These are phyloP conservation scores for Varanus komodoensis DNA, from an alignment of 2,113 vertebrate species.

Conservation along the genomic window DNA sequence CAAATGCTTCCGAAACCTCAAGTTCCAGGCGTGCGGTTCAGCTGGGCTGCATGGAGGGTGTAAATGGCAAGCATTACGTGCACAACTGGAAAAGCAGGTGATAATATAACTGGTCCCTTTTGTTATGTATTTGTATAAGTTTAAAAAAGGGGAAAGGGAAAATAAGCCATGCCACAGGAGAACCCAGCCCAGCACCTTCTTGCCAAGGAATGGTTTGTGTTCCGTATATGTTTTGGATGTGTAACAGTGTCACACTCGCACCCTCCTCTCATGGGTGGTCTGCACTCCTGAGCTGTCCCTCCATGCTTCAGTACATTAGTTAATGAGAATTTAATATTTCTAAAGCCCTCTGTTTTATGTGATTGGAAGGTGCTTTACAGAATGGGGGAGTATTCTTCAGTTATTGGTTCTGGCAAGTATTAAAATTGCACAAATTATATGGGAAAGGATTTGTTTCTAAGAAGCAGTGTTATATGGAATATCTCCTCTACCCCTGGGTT, in stretches of 20 bases:
- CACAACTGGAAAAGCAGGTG: not conserved
- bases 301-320: conserved; percentile 58
- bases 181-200: not conserved
- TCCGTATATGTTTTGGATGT: conserved; percentile 7
- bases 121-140: conserved; percentile 31
- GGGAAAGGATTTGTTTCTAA: conserved; percentile 28
- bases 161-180: not conserved
- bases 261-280: conserved; percentile 58
- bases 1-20: not conserved
- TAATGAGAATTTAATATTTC: conserved; percentile 64
- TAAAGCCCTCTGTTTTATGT: conserved; percentile 59
- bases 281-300: conserved; percentile 30
- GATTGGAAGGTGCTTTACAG: conserved; percentile 62
- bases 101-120: conserved; percentile 25
- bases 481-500: conserved; percentile 24
- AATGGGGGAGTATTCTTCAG: conserved; percentile 44
- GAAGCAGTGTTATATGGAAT: conserved; percentile 46
- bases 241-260: conserved; percentile 28
- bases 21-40: not conserved
- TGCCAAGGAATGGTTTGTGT: conserved; percentile 14
- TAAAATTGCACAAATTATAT: conserved; percentile 50
- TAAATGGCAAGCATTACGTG: not conserved
- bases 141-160: not conserved
- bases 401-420: conserved; percentile 54
- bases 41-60: not conserved